phyloP scores from a whole-genome alignment of 2,888 invertebrate genomes.

The Osmoderma eremita region DNA sequence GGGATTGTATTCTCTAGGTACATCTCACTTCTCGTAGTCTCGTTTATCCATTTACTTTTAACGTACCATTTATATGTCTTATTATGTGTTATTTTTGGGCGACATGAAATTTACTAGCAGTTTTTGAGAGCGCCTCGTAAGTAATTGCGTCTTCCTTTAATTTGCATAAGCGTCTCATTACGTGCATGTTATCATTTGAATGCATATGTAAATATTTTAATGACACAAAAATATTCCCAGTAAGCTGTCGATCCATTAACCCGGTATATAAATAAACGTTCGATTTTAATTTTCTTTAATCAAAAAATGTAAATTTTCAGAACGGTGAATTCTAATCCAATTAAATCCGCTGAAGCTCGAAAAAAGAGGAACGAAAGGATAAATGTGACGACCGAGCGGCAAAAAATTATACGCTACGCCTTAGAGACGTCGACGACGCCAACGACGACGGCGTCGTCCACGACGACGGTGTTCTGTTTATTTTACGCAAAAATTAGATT shows the following conservation, averaged over 20 bases:
- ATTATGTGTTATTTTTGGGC: too few species aligned
- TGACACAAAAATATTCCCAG: slow-evolving; percentile 13
- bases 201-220: slow-evolving; percentile 16
- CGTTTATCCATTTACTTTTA: too few species aligned
- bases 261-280: slow-evolving; percentile 40
- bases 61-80: too few species aligned
- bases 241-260: slow-evolving; percentile 35
- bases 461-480: slow-evolving; percentile 43
- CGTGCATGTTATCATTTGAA: slow-evolving; percentile 3
- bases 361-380: slow-evolving; percentile 39
- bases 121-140: too few species aligned
- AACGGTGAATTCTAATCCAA: slow-evolving; percentile 43
- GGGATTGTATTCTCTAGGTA: too few species aligned
- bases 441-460: slow-evolving; percentile 22
- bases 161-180: slow-evolving; percentile 1
- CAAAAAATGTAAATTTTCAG: slow-evolving; percentile 45
- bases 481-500: slow-evolving; percentile 49
- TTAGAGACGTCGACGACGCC: slow-evolving; percentile 31
- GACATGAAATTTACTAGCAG: too few species aligned
- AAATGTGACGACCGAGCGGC: slow-evolving; percentile 34
- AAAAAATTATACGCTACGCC: slow-evolving; percentile 28
- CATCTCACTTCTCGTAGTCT: too few species aligned
- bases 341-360: slow-evolving; percentile 40
- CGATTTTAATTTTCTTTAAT: slow-evolving; percentile 46
- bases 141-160: too few species aligned